Percentiles rank a stretch among this genome's conserved stretches.
phyloP scores from a whole-genome alignment of 2,888 invertebrate genomes.

The Tetanocera ferruginea region DNA sequence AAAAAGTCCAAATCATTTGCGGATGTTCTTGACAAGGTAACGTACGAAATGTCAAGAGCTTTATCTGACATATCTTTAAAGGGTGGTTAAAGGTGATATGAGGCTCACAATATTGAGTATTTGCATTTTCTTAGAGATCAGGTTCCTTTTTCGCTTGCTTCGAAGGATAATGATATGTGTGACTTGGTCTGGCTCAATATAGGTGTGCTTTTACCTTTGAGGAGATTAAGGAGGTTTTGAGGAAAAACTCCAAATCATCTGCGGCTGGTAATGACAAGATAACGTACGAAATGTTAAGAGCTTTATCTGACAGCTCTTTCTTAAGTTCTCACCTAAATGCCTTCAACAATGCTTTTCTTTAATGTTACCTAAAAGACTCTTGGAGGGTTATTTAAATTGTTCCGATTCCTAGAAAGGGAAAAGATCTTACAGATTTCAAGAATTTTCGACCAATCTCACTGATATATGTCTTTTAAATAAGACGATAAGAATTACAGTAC shows the following conservation, averaged over 20 bases:
- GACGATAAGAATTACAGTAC: neutral
- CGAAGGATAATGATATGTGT: neutral
- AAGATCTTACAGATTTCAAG: neutral
- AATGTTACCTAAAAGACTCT: neutral
- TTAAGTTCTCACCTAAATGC: neutral
- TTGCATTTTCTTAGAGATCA: too few relatives aligned
- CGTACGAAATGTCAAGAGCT: too few relatives aligned
- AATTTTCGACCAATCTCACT: slow-evolving; percentile 27
- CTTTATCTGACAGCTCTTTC: neutral
- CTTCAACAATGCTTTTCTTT: neutral
- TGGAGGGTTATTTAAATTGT: slow-evolving; percentile 30
- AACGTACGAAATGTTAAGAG: slow-evolving; percentile 20
- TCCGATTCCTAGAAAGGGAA: too few relatives aligned
- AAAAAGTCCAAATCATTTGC: too few relatives aligned
- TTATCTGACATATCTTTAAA: too few relatives aligned
- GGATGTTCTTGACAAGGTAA: too few relatives aligned
- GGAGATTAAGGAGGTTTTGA: too few relatives aligned
- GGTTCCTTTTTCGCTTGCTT: neutral
- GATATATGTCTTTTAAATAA: slow-evolving; percentile 22
- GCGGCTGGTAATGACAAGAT: neutral
- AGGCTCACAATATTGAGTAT: too few relatives aligned
- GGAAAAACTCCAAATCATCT: neutral
- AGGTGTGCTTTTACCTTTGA: neutral
- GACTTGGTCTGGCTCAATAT: neutral
- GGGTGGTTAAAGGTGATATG: too few relatives aligned